Evolutionary conservation across 2,797 vertebrate species (phyloP), one percentile per base, ranked within the genome.

Genomic region (Lates japonicus): DNA sequence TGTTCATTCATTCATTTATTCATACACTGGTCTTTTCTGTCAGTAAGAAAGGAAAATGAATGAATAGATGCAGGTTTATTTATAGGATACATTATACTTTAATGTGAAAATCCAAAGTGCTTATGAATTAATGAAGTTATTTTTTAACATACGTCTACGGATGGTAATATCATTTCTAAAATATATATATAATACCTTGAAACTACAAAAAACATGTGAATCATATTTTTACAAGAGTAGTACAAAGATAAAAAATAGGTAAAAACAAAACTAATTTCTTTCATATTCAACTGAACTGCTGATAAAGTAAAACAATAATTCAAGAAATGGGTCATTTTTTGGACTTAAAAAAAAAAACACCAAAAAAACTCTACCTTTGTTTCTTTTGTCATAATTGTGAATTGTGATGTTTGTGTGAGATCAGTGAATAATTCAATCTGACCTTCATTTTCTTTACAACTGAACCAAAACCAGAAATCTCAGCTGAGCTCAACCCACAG

Each of bases 361-460:
- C n/a, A 42, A 8, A 60, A 76, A 35, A 35, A 16, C 2, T 31
- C 12, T 3, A 25, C 39, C 58, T 62, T 7, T 16, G 48, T 66
- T 75, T 54, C 4, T 59, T 46, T 57, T 17, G 31, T n/a, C 42
- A 4, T 46, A 29, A 59, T 77, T 76, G 57, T 20, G 52, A 75
- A 74, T 59, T 37, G 10, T 79, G 69, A 78, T 84, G 25, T 83
- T 76, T 58, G 48, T 10, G 22, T 84, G 55, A 58, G 31, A 74
- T 70, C 49, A 73, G 67, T 86, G 42, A 85, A 77, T 85, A 59
- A 82, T 88, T 83, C 59, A 78, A 20, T 61, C 75, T 81, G 75
- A 85, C 86, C 84, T 87, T 85, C 73, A 82, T 80, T 78, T 90
- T 73, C 84, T 83, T 76, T 20, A 70, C 83, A 83, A 73, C 44